Base-by-base conservation (phyloP, 2,888 invertebrate genomes). In the Tryphoninae sp. region DNA sequence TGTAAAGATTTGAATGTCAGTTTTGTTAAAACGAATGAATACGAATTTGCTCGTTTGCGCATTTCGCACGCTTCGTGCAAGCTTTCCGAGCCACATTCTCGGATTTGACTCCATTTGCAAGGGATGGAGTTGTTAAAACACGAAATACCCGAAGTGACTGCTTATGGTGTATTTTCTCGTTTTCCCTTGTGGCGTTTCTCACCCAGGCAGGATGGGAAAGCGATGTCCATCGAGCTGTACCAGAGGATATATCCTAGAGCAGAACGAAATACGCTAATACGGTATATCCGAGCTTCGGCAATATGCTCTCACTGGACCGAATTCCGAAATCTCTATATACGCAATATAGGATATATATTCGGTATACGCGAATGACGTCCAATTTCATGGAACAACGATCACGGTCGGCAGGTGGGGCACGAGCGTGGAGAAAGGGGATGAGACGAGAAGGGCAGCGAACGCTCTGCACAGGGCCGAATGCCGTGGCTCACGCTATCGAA, bases 301-400 rank as follows among this genome's bases (percentile, higher is more conserved):
- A 68, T 76, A 75, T 75, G 75, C 68, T 77, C 55, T 78, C 64
- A 74, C 72, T 79, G 72, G 76, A 79, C 68, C 76, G 69, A 73
- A 80, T 84, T 81, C 85, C 84, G 87, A 85, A 88, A 77, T 77
- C 69, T 61, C 62, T 77, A 77, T 77, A 77, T 49, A 49, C 55
- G 42, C 42, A 69, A 77, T 69, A 69, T 62, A 55, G 62, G 42
- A 77, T 85, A 85, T 87, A 88, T 86, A 86, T 88, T 84, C 84
- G 85, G 84, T 85, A 82, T 73, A 87, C 87, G 86, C 86, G 88
- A 88, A 88, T 88, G 88, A 88, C 87, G 88, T 88, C 83, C 88
- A 88, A 88, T 88, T 88, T 88, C 88, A 88, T 88, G 88, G 88
- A 87, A 86, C 88, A 88, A 88, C 88, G 88, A 87, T 86, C 87